Conservation (phyloP, 2,797 vertebrate species). For the Lagorchestes hirsutus region DNA sequence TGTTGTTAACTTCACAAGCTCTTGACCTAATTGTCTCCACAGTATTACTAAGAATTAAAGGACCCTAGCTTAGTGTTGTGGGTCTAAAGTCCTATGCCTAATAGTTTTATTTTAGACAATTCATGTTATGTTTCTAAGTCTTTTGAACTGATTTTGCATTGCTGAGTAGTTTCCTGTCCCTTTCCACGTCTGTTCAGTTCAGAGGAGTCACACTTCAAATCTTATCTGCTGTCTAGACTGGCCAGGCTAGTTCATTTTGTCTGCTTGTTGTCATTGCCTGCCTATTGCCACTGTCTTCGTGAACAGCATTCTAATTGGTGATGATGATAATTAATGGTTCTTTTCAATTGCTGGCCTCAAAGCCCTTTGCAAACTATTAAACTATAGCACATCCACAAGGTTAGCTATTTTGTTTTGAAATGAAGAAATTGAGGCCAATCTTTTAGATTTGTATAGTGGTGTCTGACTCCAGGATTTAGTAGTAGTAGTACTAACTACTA, state of each 20-base stretch:
- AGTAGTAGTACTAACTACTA: not conserved
- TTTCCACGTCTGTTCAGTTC: slow-evolving; percentile 12
- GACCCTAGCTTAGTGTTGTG: too few relatives aligned
- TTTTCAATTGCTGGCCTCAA: slow-evolving; percentile 26
- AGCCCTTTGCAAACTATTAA: slow-evolving; percentile 18
- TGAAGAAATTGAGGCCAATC: slow-evolving; percentile 30
- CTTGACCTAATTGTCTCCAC: too few relatives aligned
- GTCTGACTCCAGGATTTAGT: not conserved
- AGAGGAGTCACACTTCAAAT: not conserved
- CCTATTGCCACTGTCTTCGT: slow-evolving; percentile 18
- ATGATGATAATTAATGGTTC: slow-evolving; percentile 17
- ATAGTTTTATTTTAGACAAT: not conserved
- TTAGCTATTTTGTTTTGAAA: slow-evolving; percentile 40
- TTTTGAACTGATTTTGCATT: not conserved
- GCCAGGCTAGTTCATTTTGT: slow-evolving; percentile 12
- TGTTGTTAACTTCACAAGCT: too few relatives aligned
- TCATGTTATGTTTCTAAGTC: not conserved
- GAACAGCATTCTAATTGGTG: slow-evolving; percentile 22
- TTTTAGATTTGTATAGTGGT: not conserved
- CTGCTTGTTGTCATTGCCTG: not conserved
- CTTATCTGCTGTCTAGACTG: not conserved
- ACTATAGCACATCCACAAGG: slow-evolving; percentile 3
- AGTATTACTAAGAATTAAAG: too few relatives aligned
- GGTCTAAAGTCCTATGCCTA: too few relatives aligned
- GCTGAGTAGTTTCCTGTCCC: not conserved